Evolutionary conservation across 2,888 invertebrate species (phyloP), one percentile per base, ranked within the genome.

Genomic region (Sarcophaga caerulescens): DNA sequence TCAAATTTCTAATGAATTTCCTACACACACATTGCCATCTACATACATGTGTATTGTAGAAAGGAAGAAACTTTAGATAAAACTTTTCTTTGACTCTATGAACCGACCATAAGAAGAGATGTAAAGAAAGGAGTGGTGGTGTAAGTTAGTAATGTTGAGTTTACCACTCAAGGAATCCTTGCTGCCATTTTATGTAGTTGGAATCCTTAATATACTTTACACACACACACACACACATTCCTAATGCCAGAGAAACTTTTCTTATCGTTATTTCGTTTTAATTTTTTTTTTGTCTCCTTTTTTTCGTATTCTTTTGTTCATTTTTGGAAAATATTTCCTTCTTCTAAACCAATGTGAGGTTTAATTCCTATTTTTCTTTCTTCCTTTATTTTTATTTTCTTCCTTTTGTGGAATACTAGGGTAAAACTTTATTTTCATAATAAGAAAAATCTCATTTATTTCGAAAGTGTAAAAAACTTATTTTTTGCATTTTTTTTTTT

Each of bases 1-100:
- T 86, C 79, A 88, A 88, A 88, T 88, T 88, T 79, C 88, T 82
- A 89, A 89, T 87, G 85, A 88, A 89, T 88, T 88, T 84, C 82
- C 83, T 80, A 82, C 52, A 17, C 17, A 52, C 52, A 52, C 17
- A 17, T 17, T 14, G 17, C 4, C 52, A 4, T 52, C 10, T 35
- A 35, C n/a, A n/a, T n/a, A n/a, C n/a, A n/a, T n/a, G n/a, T 8
- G 35, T 35, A 35, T 35, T 35, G 59, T 19, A 6, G 59, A 66
- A 65, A 69, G 73, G 68, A 71, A 73, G 68, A 62, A 79, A 65
- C 52, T 78, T 81, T 62, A 70, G 62, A 75, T 52, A 79, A 69
- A 81, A 85, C 68, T 73, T 66, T 85, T 59, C 65, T 71, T 80
- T 68, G 17, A 35, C 73, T 63, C 66, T 68, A 52, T 52, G 73